phyloP scores from a whole-genome alignment of 2,888 invertebrate genomes.

The Melikaiella ostensackeni region DNA sequence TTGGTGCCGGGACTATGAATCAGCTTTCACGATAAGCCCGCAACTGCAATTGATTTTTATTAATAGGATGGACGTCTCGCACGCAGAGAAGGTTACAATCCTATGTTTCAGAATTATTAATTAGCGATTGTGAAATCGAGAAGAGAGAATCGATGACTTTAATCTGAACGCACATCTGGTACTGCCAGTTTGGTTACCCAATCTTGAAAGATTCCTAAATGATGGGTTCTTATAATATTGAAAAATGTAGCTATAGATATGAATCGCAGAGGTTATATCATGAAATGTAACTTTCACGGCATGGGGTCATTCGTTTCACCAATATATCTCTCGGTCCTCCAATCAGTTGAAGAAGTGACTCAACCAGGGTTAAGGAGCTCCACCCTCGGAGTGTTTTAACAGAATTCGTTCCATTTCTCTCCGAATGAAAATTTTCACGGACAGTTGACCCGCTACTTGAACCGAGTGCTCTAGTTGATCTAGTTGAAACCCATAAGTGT shows the following conservation, averaged over 20 bases:
- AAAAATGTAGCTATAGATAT: neutral
- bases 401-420: neutral
- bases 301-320: neutral
- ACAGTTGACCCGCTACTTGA: neutral
- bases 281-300: too few relatives aligned
- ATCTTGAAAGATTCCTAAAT: neutral
- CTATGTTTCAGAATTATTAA: conserved; percentile 20
- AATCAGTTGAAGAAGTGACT: neutral
- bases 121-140: conserved; percentile 7
- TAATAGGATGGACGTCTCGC: neutral
- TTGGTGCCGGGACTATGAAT: conserved; percentile 48
- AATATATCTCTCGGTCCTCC: neutral
- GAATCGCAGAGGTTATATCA: too few relatives aligned
- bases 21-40: conserved; percentile 48
- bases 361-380: neutral
- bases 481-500: conserved; percentile 44
- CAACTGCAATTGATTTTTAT: conserved; percentile 44
- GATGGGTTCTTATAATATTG: neutral
- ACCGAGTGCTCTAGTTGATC: neutral
- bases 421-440: neutral
- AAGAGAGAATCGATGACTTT: conserved; percentile 6
- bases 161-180: conserved; percentile 1
- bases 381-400: neutral
- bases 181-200: neutral
- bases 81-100: conserved; percentile 22